A percentile compares a stretch with the other conserved stretches of the same genome.
Conservation (phyloP, 2,888 invertebrate genomes). For the Dasypolia templi region DNA sequence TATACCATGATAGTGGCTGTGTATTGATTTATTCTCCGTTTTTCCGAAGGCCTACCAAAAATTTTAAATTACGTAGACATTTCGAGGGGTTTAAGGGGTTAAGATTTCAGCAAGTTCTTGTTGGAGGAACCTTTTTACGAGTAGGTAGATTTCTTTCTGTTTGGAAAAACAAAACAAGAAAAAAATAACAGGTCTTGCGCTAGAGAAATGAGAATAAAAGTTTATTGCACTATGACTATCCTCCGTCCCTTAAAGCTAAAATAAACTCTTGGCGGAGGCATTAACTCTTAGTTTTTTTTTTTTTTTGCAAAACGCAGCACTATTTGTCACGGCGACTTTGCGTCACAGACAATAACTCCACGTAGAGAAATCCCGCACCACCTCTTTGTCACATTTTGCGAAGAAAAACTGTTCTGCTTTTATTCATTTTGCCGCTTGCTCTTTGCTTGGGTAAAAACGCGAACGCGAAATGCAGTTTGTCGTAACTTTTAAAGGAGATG, state of each 20-base stretch:
- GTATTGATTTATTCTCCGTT: too few relatives aligned
- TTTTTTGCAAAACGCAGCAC: conserved; percentile 83
- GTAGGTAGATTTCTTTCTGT: background rate
- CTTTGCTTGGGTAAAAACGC: conserved; percentile 55
- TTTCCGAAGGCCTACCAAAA: too few relatives aligned
- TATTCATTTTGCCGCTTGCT: conserved; percentile 80
- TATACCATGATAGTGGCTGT: too few relatives aligned
- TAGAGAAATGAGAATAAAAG: conserved; percentile 57
- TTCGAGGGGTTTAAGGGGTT: too few relatives aligned
- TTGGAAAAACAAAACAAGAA: conserved; percentile 28
- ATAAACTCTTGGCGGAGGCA: conserved; percentile 67
- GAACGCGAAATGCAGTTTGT: conserved; percentile 41
- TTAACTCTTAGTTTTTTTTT: conserved; percentile 83
- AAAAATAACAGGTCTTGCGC: conserved; percentile 42
- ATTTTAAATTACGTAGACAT: too few relatives aligned
- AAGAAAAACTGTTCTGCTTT: conserved; percentile 82
- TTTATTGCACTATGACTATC: conserved; percentile 62
- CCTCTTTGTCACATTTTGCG: conserved; percentile 86
- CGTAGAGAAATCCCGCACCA: conserved; percentile 86
- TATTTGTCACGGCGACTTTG: conserved; percentile 86
- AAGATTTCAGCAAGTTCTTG: background rate
- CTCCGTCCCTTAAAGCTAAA: conserved; percentile 58
- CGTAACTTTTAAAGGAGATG: conserved; percentile 25
- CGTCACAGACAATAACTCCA: conserved; percentile 86
- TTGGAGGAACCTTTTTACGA: background rate